Evolutionary conservation across 1,140 invertebrate species (phyloP), one percentile per base, ranked within the genome.

Genomic region (Drosophila ironensis): DNA sequence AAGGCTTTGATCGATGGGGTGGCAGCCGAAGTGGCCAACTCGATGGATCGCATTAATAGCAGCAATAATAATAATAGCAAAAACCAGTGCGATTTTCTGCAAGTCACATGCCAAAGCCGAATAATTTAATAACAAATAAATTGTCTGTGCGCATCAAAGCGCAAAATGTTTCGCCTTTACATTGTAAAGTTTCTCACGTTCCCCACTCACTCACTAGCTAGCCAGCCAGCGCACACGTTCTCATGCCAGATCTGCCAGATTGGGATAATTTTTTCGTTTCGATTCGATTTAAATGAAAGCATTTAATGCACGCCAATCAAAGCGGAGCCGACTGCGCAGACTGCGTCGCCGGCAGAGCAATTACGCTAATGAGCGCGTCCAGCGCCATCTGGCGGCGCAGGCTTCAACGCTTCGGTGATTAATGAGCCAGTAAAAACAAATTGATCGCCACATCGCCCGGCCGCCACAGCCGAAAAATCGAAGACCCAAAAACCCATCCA

Each of bases 261-360:
- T 44, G 27, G 46, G 48, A 59, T 61, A 60, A 61, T 61, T 61
- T 61, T 61, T 61, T 61, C 60, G 68, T 72, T 72, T 84, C 50
- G 73, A 82, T 86, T 82, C 74, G 80, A 84, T 84, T 84, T 84
- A 84, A 84, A 84, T 86, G 70, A 84, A 84, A 86, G 80, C 74
- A 86, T 84, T 84, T 84, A 84, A 84, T 84, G 80, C 80, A 80
- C 80, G 80, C 74, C 80, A 86, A 86, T 84, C 80, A 86, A 84
- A 80, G 71, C 70, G 60, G 80, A 57, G 67, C 37, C 40, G 28
- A 38, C 69, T 27, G 56, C 44, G 52, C 12, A 24, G 16, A 25
- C 33, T 37, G 27, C 54, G 50, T 56, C 25, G 54, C 50, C 47
- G 51, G 50, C 70, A 38, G 73, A 68, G 80, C 78, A 84, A 78